Evolutionary conservation across 2,888 invertebrate species (phyloP).

Genomic region (Meloe dianella): DNA sequence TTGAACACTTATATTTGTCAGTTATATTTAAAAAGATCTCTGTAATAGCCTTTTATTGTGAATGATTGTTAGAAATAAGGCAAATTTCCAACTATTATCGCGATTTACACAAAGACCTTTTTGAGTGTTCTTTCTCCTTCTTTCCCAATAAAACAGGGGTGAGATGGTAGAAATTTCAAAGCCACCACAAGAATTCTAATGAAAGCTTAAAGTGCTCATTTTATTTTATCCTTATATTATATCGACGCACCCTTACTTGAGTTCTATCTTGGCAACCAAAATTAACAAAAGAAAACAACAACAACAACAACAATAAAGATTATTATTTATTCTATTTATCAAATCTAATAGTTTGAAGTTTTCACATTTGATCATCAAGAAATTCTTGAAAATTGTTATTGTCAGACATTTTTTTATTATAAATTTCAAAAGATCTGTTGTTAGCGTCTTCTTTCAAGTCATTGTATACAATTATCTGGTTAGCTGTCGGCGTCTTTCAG

Average conservation of each 20-base stretch:
- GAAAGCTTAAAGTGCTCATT: slow-evolving; percentile 7
- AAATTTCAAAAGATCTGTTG: neutral
- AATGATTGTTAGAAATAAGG: slow-evolving; percentile 3
- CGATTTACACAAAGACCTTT: neutral
- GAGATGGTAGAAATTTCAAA: slow-evolving; percentile 2
- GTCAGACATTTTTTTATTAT: neutral
- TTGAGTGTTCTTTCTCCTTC: slow-evolving; percentile 1
- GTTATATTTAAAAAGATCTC: neutral
- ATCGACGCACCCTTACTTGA: neutral
- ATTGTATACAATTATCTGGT: slow-evolving; percentile 1
- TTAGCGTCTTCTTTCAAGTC: neutral
- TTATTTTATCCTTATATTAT: neutral
- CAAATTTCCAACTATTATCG: neutral
- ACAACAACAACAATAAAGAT: neutral
- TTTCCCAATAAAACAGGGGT: slow-evolving; percentile 1
- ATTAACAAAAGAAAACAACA: neutral
- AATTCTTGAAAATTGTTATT: neutral
- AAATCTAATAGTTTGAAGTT: too few relatives aligned
- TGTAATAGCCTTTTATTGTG: neutral
- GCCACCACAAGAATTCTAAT: slow-evolving; percentile 4
- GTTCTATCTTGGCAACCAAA: neutral
- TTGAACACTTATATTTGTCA: too few relatives aligned
- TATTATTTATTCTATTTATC: neutral
- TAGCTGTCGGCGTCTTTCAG: neutral
- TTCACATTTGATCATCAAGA: neutral